Evolutionary conservation across 2,113 vertebrate genomes (phyloP).

Genomic region (Toxotes jaculatrix): DNA sequence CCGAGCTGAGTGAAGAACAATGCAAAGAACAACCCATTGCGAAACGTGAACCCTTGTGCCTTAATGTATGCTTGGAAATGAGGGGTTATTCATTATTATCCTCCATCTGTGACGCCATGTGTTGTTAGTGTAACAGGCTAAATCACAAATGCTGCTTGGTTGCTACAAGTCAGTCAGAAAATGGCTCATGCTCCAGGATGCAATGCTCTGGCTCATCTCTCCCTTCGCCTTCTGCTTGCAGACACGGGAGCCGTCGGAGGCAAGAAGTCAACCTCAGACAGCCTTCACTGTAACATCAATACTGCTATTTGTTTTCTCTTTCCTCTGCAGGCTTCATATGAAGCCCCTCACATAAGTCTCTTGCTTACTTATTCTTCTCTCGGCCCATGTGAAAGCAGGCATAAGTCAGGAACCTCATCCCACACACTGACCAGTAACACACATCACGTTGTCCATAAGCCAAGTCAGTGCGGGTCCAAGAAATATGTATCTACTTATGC

Average conservation of each 20-base stretch:
- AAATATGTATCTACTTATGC: conserved; percentile 26
- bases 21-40: neutral
- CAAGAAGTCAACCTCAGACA: conserved; percentile 16
- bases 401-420: conserved; percentile 50
- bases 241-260: neutral
- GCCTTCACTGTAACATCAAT: conserved; percentile 8
- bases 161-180: conserved; percentile 39
- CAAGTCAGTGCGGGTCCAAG: conserved; percentile 31
- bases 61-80: conserved; percentile 19
- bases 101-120: conserved; percentile 43
- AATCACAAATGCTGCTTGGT: conserved; percentile 34
- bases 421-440: conserved; percentile 53
- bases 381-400: conserved; percentile 25
- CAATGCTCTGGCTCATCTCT: conserved; percentile 32
- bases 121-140: conserved; percentile 14
- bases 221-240: neutral
- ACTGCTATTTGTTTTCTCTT: neutral
- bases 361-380: conserved; percentile 28
- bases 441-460: conserved; percentile 54
- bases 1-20: neutral
- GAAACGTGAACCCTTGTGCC: neutral
- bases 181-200: conserved; percentile 26
- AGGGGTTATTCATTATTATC: conserved; percentile 35
- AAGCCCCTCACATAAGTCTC: conserved; percentile 4
- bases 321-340: conserved; percentile 5